phyloP scores from a whole-genome alignment of 1,140 invertebrate genomes.

The Nasonia longicornis region DNA sequence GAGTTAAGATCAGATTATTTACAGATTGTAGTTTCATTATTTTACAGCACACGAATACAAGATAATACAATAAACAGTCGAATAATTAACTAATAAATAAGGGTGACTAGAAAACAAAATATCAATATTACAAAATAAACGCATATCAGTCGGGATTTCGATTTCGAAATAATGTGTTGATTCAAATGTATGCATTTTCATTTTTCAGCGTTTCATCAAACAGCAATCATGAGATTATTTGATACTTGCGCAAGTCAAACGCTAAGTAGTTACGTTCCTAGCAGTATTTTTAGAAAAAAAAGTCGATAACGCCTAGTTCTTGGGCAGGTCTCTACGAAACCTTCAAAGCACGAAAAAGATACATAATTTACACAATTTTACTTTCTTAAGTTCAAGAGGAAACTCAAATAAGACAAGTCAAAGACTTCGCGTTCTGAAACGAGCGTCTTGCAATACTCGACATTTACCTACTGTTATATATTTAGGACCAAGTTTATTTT shows the following conservation, averaged over 20 bases:
- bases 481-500: constrained; percentile 9
- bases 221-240: neutral
- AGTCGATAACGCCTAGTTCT: neutral
- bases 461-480: constrained; percentile 20
- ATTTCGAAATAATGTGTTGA: constrained; percentile 35
- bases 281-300: neutral
- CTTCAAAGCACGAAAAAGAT: neutral
- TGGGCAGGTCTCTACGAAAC: neutral
- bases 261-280: neutral
- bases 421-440: neutral
- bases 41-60: constrained; percentile 51
- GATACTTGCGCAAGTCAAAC: neutral
- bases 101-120: constrained; percentile 60
- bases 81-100: constrained; percentile 51
- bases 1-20: constrained; percentile 52
- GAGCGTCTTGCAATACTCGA: neutral
- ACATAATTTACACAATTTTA: neutral
- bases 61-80: constrained; percentile 51
- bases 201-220: constrained; percentile 1
- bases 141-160: constrained; percentile 50
- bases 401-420: neutral
- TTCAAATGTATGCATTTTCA: constrained; percentile 28
- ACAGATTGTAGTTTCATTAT: constrained; percentile 56
- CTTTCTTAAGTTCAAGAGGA: neutral
- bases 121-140: constrained; percentile 52